phyloP scores from a whole-genome alignment of 1,140 invertebrate genomes.

The Pogonognathellus flavescens region DNA sequence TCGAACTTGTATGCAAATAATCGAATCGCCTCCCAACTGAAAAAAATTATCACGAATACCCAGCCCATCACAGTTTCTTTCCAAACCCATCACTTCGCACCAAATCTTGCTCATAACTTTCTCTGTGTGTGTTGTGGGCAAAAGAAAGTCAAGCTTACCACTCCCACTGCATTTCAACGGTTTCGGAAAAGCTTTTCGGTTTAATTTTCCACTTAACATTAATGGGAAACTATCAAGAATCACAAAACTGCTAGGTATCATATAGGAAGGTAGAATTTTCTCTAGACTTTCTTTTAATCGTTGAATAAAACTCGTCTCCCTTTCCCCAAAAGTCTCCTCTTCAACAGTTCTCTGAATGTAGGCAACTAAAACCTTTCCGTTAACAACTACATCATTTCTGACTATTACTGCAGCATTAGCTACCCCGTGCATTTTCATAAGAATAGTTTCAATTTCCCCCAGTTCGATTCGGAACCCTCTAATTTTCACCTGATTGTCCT shows the following conservation, averaged over 20 bases:
- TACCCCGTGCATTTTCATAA: background rate
- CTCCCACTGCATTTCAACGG: background rate
- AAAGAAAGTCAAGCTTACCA: background rate
- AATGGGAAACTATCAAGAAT: slow-evolving; percentile 29
- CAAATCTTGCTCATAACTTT: slow-evolving; percentile 28
- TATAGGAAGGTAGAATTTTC: slow-evolving; percentile 47
- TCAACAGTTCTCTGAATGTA: slow-evolving; percentile 11
- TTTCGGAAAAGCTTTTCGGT: slow-evolving; percentile 36
- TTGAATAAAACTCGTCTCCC: background rate
- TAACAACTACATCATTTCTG: background rate
- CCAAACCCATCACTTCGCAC: slow-evolving; percentile 28
- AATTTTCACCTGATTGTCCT: slow-evolving; percentile 33
- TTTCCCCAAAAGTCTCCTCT: background rate
- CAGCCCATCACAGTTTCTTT: background rate
- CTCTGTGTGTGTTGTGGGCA: slow-evolving; percentile 8
- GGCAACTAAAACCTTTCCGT: slow-evolving; percentile 4
- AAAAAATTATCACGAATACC: slow-evolving; percentile 42
- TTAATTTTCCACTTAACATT: slow-evolving; percentile 53
- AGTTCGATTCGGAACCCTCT: slow-evolving; percentile 53
- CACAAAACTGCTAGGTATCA: slow-evolving; percentile 45
- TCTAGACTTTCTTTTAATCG: background rate
- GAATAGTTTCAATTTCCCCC: slow-evolving; percentile 27
- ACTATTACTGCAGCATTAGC: background rate
- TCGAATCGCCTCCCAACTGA: slow-evolving; percentile 46
- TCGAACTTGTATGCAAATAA: slow-evolving; percentile 18